These are phyloP conservation scores for Drosophila sucinea DNA, from an alignment of 1,140 invertebrate genomes.

Conservation along the genomic window DNA sequence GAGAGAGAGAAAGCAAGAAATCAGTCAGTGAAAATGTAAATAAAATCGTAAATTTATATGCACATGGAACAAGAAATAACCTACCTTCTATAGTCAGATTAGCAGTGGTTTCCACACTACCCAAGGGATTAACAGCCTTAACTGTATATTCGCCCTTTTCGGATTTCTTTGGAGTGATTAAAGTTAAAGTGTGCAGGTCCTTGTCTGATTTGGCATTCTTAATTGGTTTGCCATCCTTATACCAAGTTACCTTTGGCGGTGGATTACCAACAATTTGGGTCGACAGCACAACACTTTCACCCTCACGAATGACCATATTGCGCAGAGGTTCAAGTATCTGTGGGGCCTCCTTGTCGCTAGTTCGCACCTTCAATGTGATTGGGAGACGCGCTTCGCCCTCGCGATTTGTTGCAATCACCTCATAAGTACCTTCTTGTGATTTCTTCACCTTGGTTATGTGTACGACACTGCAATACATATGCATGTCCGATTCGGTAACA, in stretches of 20 bases:
- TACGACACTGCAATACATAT: constrained; percentile 93
- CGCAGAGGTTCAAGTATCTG: constrained; percentile 91
- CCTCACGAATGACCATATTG: constrained; percentile 89
- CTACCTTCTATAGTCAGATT: constrained; percentile 92
- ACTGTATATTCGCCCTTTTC: constrained; percentile 92
- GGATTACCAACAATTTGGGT: constrained; percentile 93
- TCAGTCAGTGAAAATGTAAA: neutral
- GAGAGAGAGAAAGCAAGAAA: neutral
- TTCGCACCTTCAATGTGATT: constrained; percentile 92
- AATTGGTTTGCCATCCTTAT: constrained; percentile 89
- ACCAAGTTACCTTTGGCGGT: constrained; percentile 91
- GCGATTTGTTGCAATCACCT: constrained; percentile 93
- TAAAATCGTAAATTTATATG: constrained; percentile 54
- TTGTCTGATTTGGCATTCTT: constrained; percentile 87
- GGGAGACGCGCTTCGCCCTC: constrained; percentile 94
- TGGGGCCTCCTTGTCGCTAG: constrained; percentile 89
- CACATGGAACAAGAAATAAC: constrained; percentile 54
- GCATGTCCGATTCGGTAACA: constrained; percentile 92
- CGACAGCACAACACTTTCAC: constrained; percentile 89
- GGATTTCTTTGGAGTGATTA: constrained; percentile 87
- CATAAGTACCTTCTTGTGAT: constrained; percentile 93
- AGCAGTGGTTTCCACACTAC: constrained; percentile 89
- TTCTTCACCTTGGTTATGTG: constrained; percentile 91
- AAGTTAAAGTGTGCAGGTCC: constrained; percentile 87
- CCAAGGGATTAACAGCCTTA: constrained; percentile 90